Conservation (phyloP, 2,113 vertebrate species). For the Corythornis vintsioides region DNA sequence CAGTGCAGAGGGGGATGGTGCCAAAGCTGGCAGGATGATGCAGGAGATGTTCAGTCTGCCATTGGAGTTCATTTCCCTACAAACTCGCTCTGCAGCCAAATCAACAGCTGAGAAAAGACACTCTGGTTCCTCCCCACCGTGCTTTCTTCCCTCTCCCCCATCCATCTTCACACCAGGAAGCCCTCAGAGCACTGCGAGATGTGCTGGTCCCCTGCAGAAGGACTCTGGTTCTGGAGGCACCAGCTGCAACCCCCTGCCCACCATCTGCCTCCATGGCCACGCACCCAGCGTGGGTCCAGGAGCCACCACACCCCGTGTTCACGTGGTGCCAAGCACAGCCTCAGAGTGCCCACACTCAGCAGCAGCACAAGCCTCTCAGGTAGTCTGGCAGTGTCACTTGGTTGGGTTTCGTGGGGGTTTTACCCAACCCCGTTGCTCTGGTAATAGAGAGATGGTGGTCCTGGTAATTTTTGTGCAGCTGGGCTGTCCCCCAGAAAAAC, state of each 20-base stretch:
- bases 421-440: neutral
- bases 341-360: neutral
- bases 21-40: neutral
- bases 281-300: rapidly evolving
- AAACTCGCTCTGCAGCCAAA: neutral
- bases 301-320: rapidly evolving
- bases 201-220: rapidly evolving
- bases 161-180: neutral
- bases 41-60: rapidly evolving
- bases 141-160: neutral
- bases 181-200: rapidly evolving
- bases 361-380: too few species aligned
- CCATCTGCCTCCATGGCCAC: neutral
- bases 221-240: neutral
- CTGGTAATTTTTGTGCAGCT: neutral
- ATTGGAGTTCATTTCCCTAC: neutral
- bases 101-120: neutral
- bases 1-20: rapidly evolving
- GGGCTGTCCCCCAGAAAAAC: neutral
- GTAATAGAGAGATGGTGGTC: rapidly evolving
- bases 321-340: rapidly evolving
- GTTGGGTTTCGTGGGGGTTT: neutral
- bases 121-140: neutral
- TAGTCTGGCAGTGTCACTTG: neutral
- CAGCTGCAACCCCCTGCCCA: neutral